These are phyloP conservation scores for Eumeta japonica DNA, from an alignment of 1,140 invertebrate species.

Conservation along the genomic window DNA sequence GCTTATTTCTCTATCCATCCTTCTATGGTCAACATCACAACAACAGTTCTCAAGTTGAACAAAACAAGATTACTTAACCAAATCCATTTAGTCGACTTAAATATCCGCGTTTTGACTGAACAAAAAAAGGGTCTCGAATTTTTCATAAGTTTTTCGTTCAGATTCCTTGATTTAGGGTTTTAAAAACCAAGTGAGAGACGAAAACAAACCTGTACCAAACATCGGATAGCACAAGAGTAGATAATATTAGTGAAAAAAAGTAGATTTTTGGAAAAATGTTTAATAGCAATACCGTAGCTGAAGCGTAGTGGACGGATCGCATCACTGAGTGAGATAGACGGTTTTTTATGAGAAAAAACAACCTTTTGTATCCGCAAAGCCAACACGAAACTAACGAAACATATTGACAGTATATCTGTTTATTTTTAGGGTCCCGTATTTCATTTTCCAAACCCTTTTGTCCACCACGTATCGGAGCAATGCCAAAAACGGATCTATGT, in stretches of 20 bases:
- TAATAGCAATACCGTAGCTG: constrained; percentile 38
- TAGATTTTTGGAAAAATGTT: constrained; percentile 54
- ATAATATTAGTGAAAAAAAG: constrained; percentile 42
- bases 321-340: constrained; percentile 34
- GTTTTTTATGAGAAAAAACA: constrained; percentile 42
- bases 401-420: constrained; percentile 26
- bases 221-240: constrained; percentile 37
- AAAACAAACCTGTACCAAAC: constrained; percentile 29
- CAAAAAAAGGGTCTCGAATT: constrained; percentile 22
- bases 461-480: constrained; percentile 17
- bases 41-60: constrained; percentile 14
- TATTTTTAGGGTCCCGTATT: constrained; percentile 16
- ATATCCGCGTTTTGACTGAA: constrained; percentile 36
- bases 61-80: constrained; percentile 11
- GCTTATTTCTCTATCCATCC: too few relatives aligned
- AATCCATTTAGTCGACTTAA: constrained; percentile 14
- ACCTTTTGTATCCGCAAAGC: constrained; percentile 33
- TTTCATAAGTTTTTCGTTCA: constrained; percentile 14
- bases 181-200: constrained; percentile 9
- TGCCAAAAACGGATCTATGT: constrained; percentile 33
- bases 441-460: constrained; percentile 7
- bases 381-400: constrained; percentile 24
- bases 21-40: too few relatives aligned
- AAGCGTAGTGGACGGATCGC: constrained; percentile 25
- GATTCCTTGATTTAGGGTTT: constrained; percentile 6